Evolutionary conservation across 2,113 vertebrate species (phyloP).

Genomic region (Origma solitaria): DNA sequence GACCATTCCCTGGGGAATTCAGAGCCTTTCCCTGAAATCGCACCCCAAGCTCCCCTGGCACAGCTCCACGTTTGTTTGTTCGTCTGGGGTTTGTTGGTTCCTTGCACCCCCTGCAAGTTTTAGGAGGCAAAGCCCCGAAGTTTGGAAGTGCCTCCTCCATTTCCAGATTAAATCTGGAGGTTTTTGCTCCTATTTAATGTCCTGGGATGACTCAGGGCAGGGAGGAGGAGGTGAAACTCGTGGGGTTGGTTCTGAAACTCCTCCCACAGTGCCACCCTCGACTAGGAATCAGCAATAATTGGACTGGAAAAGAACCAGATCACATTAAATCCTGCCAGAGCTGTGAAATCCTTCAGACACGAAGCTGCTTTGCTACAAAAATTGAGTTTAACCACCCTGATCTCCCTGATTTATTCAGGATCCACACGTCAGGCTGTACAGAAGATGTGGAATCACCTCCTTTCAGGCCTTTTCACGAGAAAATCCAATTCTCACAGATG

Average conservation of each 20-base stretch:
- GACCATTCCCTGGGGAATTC: background rate
- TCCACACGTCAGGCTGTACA: accelerated
- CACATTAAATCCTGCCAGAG: background rate
- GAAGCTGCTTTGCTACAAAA: background rate
- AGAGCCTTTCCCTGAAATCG: background rate
- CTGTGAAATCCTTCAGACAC: background rate
- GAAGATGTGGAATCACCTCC: background rate
- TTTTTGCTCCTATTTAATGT: background rate
- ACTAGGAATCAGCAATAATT: background rate
- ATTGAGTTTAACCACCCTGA: background rate
- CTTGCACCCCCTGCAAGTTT: accelerated
- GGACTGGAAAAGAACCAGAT: background rate
- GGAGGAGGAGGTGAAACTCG: background rate
- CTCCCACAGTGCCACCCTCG: background rate
- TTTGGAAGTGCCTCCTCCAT: accelerated
- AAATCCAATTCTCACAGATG: background rate
- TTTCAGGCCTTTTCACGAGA: background rate
- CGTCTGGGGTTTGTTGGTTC: accelerated
- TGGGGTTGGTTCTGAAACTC: background rate
- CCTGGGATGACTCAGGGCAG: background rate
- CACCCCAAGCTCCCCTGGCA: too few relatives aligned
- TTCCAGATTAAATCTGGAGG: background rate
- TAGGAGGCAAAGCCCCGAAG: accelerated
- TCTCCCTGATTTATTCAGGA: background rate
- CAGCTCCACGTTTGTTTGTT: background rate